phyloP scores from a whole-genome alignment of 2,888 invertebrate genomes.

The Chesias legatella region DNA sequence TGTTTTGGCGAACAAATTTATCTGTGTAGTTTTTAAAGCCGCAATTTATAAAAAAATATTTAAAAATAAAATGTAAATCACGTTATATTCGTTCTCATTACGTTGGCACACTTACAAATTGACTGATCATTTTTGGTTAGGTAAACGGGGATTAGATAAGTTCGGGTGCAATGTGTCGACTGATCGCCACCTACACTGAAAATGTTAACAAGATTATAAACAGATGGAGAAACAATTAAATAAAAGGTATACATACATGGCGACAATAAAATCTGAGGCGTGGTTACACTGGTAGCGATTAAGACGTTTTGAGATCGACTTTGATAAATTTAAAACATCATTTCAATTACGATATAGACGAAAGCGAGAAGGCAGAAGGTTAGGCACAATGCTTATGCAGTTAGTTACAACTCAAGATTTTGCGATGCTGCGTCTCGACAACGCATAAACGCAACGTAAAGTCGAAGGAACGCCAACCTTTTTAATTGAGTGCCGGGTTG shows the following conservation, averaged over 20 bases:
- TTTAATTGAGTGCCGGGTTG: no score
- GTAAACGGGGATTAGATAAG: slow-evolving; percentile 10
- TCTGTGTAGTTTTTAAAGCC: no score
- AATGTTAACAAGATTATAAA: slow-evolving; percentile 31
- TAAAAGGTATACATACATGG: slow-evolving; percentile 9
- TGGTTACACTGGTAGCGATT: slow-evolving; percentile 16
- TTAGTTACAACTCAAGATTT: no score
- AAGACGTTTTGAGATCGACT: not conserved
- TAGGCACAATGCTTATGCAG: no score
- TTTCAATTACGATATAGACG: no score
- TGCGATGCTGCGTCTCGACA: no score
- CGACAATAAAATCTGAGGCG: slow-evolving; percentile 9
- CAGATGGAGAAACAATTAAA: slow-evolving; percentile 21
- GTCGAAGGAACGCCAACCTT: no score
- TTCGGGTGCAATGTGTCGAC: slow-evolving; percentile 25
- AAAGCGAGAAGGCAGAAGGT: no score
- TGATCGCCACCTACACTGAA: slow-evolving; percentile 33
- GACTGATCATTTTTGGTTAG: slow-evolving; percentile 27
- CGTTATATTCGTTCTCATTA: slow-evolving; percentile 26
- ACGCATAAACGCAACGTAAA: no score
- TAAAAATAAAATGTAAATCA: not conserved
- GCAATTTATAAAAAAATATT: not conserved
- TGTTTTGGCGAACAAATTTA: no score
- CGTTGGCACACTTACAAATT: slow-evolving; percentile 43
- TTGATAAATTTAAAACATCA: no score